phyloP scores from a whole-genome alignment of 2,888 invertebrate species.

The Ormia ochracea region DNA sequence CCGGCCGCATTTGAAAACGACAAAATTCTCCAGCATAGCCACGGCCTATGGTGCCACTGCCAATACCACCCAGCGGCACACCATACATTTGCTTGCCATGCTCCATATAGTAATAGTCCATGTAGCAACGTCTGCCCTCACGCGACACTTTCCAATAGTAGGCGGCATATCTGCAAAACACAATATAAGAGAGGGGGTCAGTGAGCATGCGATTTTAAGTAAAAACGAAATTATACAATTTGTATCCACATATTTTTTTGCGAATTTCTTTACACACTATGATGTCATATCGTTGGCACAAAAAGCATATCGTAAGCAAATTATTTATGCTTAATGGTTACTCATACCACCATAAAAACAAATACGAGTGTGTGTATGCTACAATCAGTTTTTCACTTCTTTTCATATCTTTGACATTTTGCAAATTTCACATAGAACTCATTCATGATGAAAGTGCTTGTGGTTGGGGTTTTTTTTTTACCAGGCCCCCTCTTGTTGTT shows the following conservation, averaged over 20 bases:
- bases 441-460: background rate
- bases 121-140: slow-evolving; percentile 83
- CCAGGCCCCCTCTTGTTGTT: slow-evolving; percentile 1
- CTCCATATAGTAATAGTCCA: slow-evolving; percentile 86
- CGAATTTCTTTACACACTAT: slow-evolving; percentile 1
- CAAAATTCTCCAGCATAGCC: slow-evolving; percentile 96
- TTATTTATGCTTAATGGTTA: slow-evolving; percentile 20
- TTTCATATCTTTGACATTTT: background rate
- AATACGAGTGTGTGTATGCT: background rate
- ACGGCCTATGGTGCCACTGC: slow-evolving; percentile 86
- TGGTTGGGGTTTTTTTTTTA: slow-evolving; percentile 11
- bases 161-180: slow-evolving; percentile 81
- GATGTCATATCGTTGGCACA: slow-evolving; percentile 39
- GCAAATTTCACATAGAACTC: background rate
- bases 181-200: slow-evolving; percentile 9
- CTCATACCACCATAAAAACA: background rate
- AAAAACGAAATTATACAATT: background rate
- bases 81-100: slow-evolving; percentile 91
- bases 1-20: slow-evolving; percentile 91
- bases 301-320: slow-evolving; percentile 1
- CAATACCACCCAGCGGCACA: slow-evolving; percentile 90
- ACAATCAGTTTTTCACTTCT: background rate
- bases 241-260: background rate
- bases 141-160: slow-evolving; percentile 83
- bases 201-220: slow-evolving; percentile 65